Evolutionary conservation across 2,888 invertebrate genomes (phyloP), one percentile per base, ranked within the genome.

Genomic region (Parochlus steinenii): DNA sequence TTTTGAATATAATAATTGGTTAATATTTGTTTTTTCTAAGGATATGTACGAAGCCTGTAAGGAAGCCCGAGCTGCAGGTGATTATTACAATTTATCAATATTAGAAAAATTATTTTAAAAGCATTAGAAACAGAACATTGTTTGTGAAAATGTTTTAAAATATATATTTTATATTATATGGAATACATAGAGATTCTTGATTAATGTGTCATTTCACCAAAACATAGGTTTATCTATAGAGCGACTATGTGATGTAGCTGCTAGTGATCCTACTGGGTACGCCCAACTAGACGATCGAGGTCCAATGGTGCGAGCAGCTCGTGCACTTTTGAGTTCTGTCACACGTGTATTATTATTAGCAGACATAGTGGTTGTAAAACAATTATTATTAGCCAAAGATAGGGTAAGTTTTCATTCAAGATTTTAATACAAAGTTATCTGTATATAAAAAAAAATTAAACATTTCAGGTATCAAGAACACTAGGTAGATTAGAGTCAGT

Each of bases 31-130:
- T n/a, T n/a, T n/a, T n/a, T n/a, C n/a, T n/a, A n/a, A n/a, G n/a
- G 93, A 93, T 58, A 97, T 98, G 95, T 92, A 86, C 58, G 87
- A 93, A 49, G 95, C 97, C 17, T 98, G 97, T 63, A 87, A 86
- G 54, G 95, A 97, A 56, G 95, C 97, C 11, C 66, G 93, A 47
- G 73, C 82, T 51, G 93, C 95, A 55, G 95, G 97, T 92, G 58
- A 61, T 61, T 55, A 8, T 7, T 22, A 8, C 22, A 22, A 22
- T 22, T 6, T 7, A n/a, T n/a, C n/a, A n/a, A n/a, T n/a, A n/a
- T n/a, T n/a, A 22, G 8, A 22, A 22, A 22, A 22, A 22, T 22
- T 22, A 22, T 22, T 22, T 22, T 7, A n/a, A n/a, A n/a, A n/a
- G n/a, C n/a, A n/a, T n/a, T n/a, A n/a, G n/a, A n/a, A n/a, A n/a